Conservation (phyloP, 1,140 invertebrate genomes). For the Wiebesia pumilae region DNA sequence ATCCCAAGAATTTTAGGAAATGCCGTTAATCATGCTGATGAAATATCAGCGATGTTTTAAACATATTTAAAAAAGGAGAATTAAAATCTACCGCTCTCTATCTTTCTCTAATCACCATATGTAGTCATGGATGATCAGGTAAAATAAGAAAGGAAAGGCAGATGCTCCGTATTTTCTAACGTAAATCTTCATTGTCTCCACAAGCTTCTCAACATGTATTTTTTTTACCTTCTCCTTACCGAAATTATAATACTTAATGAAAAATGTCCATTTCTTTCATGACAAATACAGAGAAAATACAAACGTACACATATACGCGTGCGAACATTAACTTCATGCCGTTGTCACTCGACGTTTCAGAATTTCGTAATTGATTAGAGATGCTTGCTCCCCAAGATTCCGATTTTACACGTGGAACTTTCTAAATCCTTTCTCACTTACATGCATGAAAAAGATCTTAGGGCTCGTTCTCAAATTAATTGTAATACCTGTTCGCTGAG, state of each 20-base stretch:
- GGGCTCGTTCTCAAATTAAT: conserved; percentile 27
- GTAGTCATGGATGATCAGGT: conserved; percentile 44
- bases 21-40: background rate
- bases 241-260: conserved; percentile 17
- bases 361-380: conserved; percentile 58
- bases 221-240: conserved; percentile 22
- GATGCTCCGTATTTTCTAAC: conserved; percentile 56
- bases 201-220: conserved; percentile 36
- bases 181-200: conserved; percentile 58
- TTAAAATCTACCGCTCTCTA: conserved; percentile 13
- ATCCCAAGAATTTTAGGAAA: conserved; percentile 1
- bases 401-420: conserved; percentile 55
- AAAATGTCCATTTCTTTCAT: conserved; percentile 41
- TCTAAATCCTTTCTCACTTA: conserved; percentile 61
- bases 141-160: conserved; percentile 50
- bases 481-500: conserved; percentile 16
- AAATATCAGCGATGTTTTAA: conserved; percentile 11
- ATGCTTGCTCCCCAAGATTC: conserved; percentile 51
- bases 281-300: background rate
- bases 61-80: conserved; percentile 12
- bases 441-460: background rate
- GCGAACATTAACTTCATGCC: no score
- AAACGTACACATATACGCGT: no score
- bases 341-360: background rate
- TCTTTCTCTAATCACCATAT: conserved; percentile 3